Conservation (phyloP, 1,140 invertebrate species). For the Tribolium castaneum region DNA sequence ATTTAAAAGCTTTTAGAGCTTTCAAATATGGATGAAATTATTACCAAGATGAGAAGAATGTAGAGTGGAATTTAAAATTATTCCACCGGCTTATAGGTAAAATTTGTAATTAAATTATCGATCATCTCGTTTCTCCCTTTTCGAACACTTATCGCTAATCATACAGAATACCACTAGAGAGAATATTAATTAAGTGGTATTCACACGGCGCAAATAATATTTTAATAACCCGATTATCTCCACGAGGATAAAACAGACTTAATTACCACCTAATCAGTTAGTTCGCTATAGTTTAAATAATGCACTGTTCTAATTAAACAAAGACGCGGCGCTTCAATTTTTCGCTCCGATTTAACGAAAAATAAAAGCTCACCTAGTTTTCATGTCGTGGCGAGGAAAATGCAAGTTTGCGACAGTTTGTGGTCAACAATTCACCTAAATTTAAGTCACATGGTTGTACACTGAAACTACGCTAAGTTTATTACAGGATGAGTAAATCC, state of each 20-base stretch:
- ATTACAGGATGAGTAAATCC: not conserved
- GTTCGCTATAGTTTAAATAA: not conserved
- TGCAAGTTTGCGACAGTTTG: constrained; percentile 9
- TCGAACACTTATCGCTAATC: not conserved
- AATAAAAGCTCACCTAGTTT: not conserved
- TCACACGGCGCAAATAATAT: not conserved
- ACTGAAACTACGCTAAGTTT: constrained; percentile 8
- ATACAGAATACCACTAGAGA: not conserved
- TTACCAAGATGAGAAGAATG: constrained; percentile 3
- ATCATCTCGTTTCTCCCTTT: not conserved
- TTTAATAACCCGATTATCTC: not conserved
- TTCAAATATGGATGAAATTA: constrained; percentile 11
- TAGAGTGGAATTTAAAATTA: not conserved
- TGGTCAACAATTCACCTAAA: not conserved
- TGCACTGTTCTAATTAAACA: not conserved
- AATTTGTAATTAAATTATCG: not conserved
- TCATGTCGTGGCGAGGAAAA: not conserved
- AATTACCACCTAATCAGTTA: constrained; percentile 11
- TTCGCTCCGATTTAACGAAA: not conserved
- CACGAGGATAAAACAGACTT: constrained; percentile 2
- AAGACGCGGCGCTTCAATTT: not conserved
- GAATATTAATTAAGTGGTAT: constrained; percentile 30
- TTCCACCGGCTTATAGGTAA: not conserved
- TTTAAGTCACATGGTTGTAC: constrained; percentile 26
- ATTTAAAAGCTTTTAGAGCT: constrained; percentile 24